Evolutionary conservation across 2,888 invertebrate genomes (phyloP), one percentile per base, ranked within the genome.

Genomic region (Bombylius discolor): DNA sequence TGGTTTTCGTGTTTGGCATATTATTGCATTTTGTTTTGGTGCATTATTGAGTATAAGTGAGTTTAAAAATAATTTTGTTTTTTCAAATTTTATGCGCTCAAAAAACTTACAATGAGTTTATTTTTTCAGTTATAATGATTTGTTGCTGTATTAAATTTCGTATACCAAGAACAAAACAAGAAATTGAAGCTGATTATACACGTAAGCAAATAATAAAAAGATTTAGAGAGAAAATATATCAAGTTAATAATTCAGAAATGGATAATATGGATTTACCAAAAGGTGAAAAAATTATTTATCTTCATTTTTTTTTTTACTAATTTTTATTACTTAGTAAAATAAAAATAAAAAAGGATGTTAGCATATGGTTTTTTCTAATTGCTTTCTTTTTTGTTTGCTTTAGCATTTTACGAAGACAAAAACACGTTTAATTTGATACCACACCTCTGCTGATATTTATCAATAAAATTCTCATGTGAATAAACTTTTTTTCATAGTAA

Each of bases 121-220:
- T 61, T 57, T 48, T 75, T 74, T 3, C 68, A 91, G 91, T 88
- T 59, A 83, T 94, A 61, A 81, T 91, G 67, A 76, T 93, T 54
- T 95, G 94, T 70, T 95, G 94, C 69, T 92, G 93, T 68, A 81
- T 92, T 66, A 86, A 89, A 62, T 89, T 93, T 72, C 84, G 95
- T 45, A 88, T 96, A 62, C 95, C 95, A 2, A 79, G 95, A 54
- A 95, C 95, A 1, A 94, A 94, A 70, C 93, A 94, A 72, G 93
- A 95, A 74, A 95, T 96, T 60, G 93, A 94, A 70, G 93, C 92
- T 0, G 92, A 95, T 73, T 92, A 88, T 72, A 84, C 89, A 64
- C 79, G 94, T 31, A 84, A 89, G 65, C 86, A 84, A 71, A 83
- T 94, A 51, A 85, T 91, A 0, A 80, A 81, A 63, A 89, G 87